Percentiles rank a stretch among this genome's conserved stretches.
Evolutionary conservation across 2,113 vertebrate genomes (phyloP).

Genomic region (Fregata magnificens): DNA sequence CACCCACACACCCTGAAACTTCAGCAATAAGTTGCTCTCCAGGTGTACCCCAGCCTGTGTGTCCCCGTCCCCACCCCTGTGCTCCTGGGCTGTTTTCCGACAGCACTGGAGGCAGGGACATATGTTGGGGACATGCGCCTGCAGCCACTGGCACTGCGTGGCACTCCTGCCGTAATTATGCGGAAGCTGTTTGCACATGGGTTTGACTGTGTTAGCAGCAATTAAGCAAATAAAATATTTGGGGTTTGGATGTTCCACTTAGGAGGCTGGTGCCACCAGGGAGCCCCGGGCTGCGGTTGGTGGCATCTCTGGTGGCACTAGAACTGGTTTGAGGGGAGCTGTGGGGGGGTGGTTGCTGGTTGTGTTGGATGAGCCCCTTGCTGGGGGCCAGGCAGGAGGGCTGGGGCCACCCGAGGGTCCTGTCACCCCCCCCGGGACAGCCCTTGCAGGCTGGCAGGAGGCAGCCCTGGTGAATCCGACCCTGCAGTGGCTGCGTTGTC

Average conservation of each 20-base stretch:
- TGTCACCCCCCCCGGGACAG: not conserved
- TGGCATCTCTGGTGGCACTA: not conserved
- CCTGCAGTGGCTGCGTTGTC: not conserved
- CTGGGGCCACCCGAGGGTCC: not conserved
- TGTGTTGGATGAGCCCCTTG: not conserved
- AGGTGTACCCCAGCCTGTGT: not conserved
- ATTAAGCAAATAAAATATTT: not conserved
- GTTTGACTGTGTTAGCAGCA: not conserved
- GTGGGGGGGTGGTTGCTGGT: not conserved
- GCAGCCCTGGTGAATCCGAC: not conserved
- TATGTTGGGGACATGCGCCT: rapidly evolving
- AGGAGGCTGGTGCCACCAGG: not conserved
- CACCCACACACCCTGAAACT: not conserved
- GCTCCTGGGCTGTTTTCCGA: not conserved
- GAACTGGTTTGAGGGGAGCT: not conserved
- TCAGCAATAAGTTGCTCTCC: rapidly evolving
- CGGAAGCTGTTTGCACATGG: not conserved
- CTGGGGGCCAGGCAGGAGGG: not conserved
- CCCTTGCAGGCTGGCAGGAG: not conserved
- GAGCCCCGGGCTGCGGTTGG: rapidly evolving
- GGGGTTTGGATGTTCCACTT: not conserved
- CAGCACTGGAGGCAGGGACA: not conserved
- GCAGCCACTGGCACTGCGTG: not conserved
- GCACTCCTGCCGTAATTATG: not conserved
- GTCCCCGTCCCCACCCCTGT: not conserved